Evolutionary conservation across 2,888 invertebrate genomes (phyloP), one percentile per base, ranked within the genome.

Genomic region (Dynastes tityus): DNA sequence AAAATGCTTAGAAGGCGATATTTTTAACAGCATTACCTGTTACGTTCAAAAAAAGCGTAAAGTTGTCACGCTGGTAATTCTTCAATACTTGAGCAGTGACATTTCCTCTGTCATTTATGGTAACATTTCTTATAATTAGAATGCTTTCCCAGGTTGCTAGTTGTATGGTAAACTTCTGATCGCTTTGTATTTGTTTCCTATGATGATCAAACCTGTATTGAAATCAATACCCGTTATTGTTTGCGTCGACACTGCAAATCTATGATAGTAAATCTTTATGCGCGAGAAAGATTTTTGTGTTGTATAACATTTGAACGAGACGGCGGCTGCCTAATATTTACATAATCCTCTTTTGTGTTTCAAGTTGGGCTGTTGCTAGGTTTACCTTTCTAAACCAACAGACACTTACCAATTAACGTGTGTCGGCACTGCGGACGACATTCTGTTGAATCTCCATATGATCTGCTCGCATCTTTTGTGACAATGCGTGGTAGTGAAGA

Each of bases 21-120:
- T 45, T 11, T 45, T 45, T 8, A 45, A 45, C 8, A 8, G 27
- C 2, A 58, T 76, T 84, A 91, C 92, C 90, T 85, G 86, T 85
- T 29, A 93, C 91, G 32, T 89, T 89, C 1, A 93, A 86, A 58
- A 89, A 90, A 67, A 92, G 90, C 67, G 89, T 87, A 2, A 91
- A 81, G 1, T 83, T 84, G 80, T 90, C 88, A 0, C 86, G 85
- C 55, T 87, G 86, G 27, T 86, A 86, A 3, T 86, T 87, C 83
- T 92, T 93, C 5, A 85, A 85, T 0, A 91, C 93, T 53, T 88
- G 87, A 3, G 94, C 86, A 0, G 88, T 86, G 84, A 94, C 94
- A 22, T 85, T 85, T n/a, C 94, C 94, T 79, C 90, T 90, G 85
- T 94, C 92, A 2, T 84, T 82, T 2, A 93, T 85, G 29, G 87